phyloP scores from a whole-genome alignment of 2,113 vertebrate species.

The Calyptommatus sinebrachiatus region DNA sequence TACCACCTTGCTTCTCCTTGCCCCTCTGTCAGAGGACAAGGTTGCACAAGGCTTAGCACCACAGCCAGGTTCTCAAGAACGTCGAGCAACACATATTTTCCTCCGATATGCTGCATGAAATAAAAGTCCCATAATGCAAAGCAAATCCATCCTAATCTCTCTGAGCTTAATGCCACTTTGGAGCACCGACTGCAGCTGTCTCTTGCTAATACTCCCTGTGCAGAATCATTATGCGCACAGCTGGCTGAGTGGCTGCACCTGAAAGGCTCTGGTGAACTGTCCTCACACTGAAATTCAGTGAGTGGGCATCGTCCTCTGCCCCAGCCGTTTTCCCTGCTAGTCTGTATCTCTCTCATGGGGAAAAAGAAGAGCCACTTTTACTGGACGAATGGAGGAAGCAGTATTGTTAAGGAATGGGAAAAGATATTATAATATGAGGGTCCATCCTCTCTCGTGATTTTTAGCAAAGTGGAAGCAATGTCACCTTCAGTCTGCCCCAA shows the following conservation, averaged over 20 bases:
- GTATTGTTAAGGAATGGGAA: too few species aligned
- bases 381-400: too few species aligned
- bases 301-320: neutral
- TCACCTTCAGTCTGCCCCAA: too few species aligned
- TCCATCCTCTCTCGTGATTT: too few species aligned
- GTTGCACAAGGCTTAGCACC: neutral
- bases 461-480: too few species aligned
- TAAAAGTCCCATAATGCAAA: slow-evolving; percentile 68
- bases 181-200: slow-evolving; percentile 71
- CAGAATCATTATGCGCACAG: slow-evolving; percentile 66
- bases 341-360: too few species aligned
- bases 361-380: too few species aligned
- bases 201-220: slow-evolving; percentile 59
- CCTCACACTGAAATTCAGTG: slow-evolving; percentile 19
- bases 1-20: neutral
- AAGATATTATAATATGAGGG: too few species aligned
- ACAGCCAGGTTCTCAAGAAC: slow-evolving; percentile 42
- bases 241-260: slow-evolving; percentile 67
- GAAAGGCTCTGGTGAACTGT: slow-evolving; percentile 43
- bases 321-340: neutral
- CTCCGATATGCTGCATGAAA: slow-evolving; percentile 59
- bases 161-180: slow-evolving; percentile 59
- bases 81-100: slow-evolving; percentile 51
- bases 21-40: neutral
- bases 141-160: slow-evolving; percentile 72